These are phyloP conservation scores for Diceros bicornis DNA, from an alignment of 2,797 vertebrate species.

Conservation along the genomic window DNA sequence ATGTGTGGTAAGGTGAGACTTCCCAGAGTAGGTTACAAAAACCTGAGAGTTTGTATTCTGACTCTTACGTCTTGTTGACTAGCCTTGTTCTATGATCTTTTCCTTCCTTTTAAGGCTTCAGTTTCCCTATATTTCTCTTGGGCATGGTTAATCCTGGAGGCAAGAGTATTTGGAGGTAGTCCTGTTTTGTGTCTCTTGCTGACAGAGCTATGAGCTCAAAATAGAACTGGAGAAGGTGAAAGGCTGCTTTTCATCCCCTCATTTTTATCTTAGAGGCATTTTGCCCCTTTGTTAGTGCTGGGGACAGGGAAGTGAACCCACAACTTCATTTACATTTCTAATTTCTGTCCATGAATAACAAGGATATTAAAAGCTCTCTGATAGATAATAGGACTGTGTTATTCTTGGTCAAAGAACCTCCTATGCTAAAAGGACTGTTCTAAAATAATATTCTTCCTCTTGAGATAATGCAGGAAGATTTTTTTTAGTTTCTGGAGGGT, in stretches of 20 bases:
- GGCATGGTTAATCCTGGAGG: neutral
- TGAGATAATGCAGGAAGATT: neutral
- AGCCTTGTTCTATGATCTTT: neutral
- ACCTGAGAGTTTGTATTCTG: neutral
- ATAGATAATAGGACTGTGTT: constrained; percentile 55
- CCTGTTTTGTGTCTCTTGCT: neutral
- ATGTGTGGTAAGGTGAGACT: neutral
- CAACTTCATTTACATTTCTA: constrained; percentile 68
- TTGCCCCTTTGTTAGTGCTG: constrained; percentile 25
- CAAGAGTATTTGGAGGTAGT: neutral
- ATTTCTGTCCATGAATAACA: constrained; percentile 61
- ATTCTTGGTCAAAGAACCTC: constrained; percentile 54
- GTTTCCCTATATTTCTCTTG: neutral
- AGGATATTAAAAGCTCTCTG: constrained; percentile 57
- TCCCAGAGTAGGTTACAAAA: neutral
- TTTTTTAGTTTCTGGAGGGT: constrained; percentile 46
- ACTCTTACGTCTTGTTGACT: neutral
- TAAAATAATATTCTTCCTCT: constrained; percentile 63
- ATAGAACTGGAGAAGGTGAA: neutral
- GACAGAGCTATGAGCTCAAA: neutral
- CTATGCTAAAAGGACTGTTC: neutral
- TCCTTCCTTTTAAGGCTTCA: neutral
- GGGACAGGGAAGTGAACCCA: neutral
- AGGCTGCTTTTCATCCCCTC: neutral
- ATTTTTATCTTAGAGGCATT: constrained; percentile 16